A percentile compares a stretch with the other conserved stretches of the same genome.
These are phyloP conservation scores for Cololabis saira DNA, from an alignment of 2,113 vertebrate species.

Conservation along the genomic window DNA sequence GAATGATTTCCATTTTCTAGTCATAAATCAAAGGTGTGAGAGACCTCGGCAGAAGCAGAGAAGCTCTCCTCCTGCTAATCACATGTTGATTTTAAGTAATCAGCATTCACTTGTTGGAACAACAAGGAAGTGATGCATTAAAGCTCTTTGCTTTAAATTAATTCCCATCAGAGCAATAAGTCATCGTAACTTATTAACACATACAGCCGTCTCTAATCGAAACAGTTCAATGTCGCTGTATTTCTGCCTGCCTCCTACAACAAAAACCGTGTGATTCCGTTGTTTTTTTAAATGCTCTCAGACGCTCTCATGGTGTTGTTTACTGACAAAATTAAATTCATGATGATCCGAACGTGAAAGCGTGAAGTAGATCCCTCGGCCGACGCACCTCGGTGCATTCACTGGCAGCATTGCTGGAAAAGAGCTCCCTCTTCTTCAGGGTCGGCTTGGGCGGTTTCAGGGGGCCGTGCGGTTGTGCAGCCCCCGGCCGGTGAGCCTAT, in stretches of 20 bases:
- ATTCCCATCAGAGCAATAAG: too few relatives aligned
- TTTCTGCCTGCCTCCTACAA: too few relatives aligned
- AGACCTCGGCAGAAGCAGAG: background rate
- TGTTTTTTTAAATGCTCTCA: too few relatives aligned
- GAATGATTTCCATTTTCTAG: background rate
- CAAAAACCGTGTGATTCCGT: too few relatives aligned
- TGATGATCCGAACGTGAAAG: constrained; percentile 17
- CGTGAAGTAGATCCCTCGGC: constrained; percentile 28
- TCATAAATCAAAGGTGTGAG: constrained; percentile 15
- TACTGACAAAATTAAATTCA: background rate
- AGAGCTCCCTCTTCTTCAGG: constrained; percentile 59
- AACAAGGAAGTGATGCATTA: constrained; percentile 21
- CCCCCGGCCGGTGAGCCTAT: constrained; percentile 59
- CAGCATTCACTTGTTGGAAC: constrained; percentile 15
- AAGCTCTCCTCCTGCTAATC: constrained; percentile 13
- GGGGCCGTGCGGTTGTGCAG: constrained; percentile 57
- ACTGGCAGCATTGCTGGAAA: constrained; percentile 42
- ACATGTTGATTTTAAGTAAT: constrained; percentile 13
- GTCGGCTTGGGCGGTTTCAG: constrained; percentile 56
- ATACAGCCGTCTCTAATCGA: too few relatives aligned
- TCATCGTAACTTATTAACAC: too few relatives aligned
- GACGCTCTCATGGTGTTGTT: too few relatives aligned
- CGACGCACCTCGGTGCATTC: constrained; percentile 42
- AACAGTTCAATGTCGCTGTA: too few relatives aligned
- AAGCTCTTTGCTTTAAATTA: background rate